A percentile compares a stretch with the other conserved stretches of the same genome.
Evolutionary conservation across 2,888 invertebrate genomes (phyloP).

Genomic region (Meganola albula): DNA sequence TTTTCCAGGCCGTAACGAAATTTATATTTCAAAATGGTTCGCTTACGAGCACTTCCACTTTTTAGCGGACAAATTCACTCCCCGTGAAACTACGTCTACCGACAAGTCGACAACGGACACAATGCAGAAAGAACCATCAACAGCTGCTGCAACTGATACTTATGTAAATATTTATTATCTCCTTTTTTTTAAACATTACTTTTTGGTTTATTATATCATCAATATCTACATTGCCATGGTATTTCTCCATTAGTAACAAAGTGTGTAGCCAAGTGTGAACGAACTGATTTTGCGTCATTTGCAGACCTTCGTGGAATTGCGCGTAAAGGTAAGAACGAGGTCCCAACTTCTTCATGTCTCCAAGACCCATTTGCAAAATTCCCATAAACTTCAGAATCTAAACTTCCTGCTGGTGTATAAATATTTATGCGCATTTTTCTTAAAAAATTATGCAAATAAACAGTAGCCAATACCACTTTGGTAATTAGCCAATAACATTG

Average conservation of each 20-base stretch:
- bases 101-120: conserved; percentile 9
- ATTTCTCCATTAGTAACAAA: conserved; percentile 21
- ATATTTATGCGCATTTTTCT: conserved; percentile 9
- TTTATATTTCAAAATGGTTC: conserved; percentile 16
- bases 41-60: conserved; percentile 10
- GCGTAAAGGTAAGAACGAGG: conserved; percentile 16
- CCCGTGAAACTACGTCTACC: conserved; percentile 5
- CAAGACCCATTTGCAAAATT: conserved; percentile 19
- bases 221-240: conserved; percentile 22
- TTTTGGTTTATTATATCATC: conserved; percentile 1
- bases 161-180: conserved; percentile 6
- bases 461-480: conserved; percentile 20
- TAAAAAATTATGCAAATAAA: conserved; percentile 28
- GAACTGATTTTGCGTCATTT: conserved; percentile 17
- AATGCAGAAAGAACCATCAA: conserved; percentile 13
- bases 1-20: conserved; percentile 11
- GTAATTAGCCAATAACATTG: conserved; percentile 18
- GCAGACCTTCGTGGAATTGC: conserved; percentile 16
- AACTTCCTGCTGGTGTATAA: conserved; percentile 17
- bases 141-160: no score
- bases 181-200: no score
- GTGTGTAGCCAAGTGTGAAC: conserved; percentile 21
- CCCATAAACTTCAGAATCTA: conserved; percentile 19
- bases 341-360: conserved; percentile 17
- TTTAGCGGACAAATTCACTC: not conserved